Evolutionary conservation across 2,888 invertebrate species (phyloP).

Genomic region (Nomada flava): DNA sequence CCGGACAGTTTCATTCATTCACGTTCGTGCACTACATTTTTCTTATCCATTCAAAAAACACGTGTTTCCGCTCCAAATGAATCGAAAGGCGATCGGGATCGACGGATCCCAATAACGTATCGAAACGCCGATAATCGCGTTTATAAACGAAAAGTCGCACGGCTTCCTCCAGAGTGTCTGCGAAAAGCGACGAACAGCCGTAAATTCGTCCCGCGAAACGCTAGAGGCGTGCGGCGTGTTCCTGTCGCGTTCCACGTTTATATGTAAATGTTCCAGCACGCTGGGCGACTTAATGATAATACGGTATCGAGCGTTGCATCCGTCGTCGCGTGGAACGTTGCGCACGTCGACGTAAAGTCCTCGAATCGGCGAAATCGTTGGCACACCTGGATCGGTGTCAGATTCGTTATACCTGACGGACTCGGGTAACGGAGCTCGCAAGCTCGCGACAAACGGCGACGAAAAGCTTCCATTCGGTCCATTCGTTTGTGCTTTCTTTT

Average conservation of each 20-base stretch:
- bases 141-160: conserved; percentile 26
- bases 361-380: conserved; percentile 49
- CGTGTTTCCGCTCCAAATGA: no score
- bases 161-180: conserved; percentile 20
- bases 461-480: neutral
- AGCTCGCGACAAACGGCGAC: conserved; percentile 12
- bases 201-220: conserved; percentile 58
- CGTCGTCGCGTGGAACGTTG: conserved; percentile 32
- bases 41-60: neutral
- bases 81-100: no score
- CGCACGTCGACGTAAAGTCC: conserved; percentile 26
- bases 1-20: no score
- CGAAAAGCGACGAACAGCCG: conserved; percentile 57
- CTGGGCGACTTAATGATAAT: conserved; percentile 49
- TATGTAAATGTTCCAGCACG: conserved; percentile 47
- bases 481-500: no score
- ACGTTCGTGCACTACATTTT: no score
- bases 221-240: conserved; percentile 14
- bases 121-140: neutral
- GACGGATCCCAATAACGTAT: neutral
- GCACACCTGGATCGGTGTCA: conserved; percentile 13
- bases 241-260: conserved; percentile 33
- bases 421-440: conserved; percentile 32
- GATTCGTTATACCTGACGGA: conserved; percentile 37
- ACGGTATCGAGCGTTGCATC: conserved; percentile 23